phyloP scores from a whole-genome alignment of 2,113 vertebrate genomes.

The Ardeotis arabs region DNA sequence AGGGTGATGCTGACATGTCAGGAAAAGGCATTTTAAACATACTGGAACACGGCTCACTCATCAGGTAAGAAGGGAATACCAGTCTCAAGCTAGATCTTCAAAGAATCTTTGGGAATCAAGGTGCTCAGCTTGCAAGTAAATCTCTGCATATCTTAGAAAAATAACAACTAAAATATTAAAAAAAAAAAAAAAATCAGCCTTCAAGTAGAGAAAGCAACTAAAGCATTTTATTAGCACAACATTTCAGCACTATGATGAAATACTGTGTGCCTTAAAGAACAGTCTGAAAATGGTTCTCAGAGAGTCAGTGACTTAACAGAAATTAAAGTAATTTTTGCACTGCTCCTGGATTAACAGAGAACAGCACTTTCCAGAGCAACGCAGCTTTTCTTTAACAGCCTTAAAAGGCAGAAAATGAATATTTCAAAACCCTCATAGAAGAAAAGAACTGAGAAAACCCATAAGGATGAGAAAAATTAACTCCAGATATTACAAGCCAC shows the following conservation, averaged over 20 bases:
- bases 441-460: background rate
- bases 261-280: background rate
- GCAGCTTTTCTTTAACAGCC: background rate
- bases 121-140: background rate
- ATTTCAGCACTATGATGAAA: background rate
- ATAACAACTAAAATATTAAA: too few species aligned
- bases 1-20: accelerated
- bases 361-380: background rate
- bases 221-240: background rate
- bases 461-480: background rate
- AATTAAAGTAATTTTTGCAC: background rate
- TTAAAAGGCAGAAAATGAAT: background rate
- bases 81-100: background rate
- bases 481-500: background rate
- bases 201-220: background rate
- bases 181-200: background rate
- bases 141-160: background rate
- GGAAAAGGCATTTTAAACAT: accelerated
- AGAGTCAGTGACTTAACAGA: background rate
- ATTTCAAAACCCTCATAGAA: background rate
- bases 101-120: background rate
- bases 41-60: background rate
- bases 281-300: background rate
- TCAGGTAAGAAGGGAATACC: background rate
- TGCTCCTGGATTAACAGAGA: background rate